A percentile compares a stretch with the other conserved stretches of the same genome.
Conservation (phyloP, 2,797 vertebrate species). For the Petrocephalus schoutedeni region DNA sequence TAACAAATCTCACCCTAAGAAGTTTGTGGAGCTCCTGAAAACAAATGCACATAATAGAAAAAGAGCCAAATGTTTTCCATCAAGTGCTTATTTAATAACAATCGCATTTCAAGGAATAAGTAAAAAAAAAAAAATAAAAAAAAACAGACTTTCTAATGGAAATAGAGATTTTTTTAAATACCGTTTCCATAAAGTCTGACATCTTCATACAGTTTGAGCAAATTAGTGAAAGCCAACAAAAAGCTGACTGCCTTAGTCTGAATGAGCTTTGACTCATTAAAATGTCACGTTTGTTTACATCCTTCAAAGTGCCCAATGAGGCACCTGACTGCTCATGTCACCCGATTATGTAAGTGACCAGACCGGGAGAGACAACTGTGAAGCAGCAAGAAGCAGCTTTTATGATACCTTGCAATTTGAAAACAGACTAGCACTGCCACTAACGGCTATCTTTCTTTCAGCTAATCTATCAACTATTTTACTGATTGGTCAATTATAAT, state of each 20-base stretch:
- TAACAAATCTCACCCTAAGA: not conserved
- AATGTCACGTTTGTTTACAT: not conserved
- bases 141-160: not conserved
- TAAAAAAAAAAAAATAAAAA: not conserved
- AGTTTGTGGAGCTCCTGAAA: not conserved
- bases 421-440: not conserved
- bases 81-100: not conserved
- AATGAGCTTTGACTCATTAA: not conserved
- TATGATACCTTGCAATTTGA: not conserved
- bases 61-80: not conserved
- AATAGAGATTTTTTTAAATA: not conserved
- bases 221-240: not conserved
- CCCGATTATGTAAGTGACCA: not conserved
- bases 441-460: too few species aligned
- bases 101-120: not conserved
- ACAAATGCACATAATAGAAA: not conserved
- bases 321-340: not conserved
- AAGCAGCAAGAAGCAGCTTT: not conserved
- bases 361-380: not conserved
- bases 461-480: too few species aligned
- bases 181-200: not conserved
- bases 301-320: not conserved
- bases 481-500: too few species aligned
- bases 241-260: not conserved
- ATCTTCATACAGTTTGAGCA: not conserved